phyloP scores from a whole-genome alignment of 2,888 invertebrate genomes.

The Gymnoscelis rufifasciata region DNA sequence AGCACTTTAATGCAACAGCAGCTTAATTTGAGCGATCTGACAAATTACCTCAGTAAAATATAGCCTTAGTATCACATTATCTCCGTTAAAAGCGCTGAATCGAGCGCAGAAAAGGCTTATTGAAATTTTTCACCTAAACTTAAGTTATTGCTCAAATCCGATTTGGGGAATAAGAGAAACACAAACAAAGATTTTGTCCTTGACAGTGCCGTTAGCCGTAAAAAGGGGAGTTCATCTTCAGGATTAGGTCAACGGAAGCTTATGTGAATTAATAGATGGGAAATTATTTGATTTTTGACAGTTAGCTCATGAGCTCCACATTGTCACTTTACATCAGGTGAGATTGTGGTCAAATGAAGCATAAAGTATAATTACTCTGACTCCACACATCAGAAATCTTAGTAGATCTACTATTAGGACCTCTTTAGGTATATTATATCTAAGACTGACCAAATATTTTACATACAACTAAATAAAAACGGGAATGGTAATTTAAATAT shows the following conservation, averaged over 20 bases:
- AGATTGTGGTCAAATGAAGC: too few relatives aligned
- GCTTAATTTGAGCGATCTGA: constrained; percentile 22
- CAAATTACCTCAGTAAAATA: constrained; percentile 34
- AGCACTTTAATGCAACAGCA: background rate
- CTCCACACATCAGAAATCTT: too few relatives aligned
- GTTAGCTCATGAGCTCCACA: too few relatives aligned
- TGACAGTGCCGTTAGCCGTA: constrained; percentile 22
- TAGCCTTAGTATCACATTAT: constrained; percentile 39
- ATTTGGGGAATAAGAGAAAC: constrained; percentile 22
- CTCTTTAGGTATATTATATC: too few relatives aligned
- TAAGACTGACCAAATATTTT: too few relatives aligned
- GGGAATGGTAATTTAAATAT: too few relatives aligned
- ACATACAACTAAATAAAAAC: too few relatives aligned
- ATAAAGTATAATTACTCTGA: too few relatives aligned
- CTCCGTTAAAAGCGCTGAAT: constrained; percentile 38
- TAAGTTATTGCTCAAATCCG: constrained; percentile 28
- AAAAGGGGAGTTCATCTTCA: constrained; percentile 18
- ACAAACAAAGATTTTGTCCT: constrained; percentile 21
- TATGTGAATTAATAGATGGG: background rate
- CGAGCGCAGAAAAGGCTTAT: constrained; percentile 35
- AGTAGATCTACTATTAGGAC: too few relatives aligned
- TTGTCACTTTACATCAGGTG: too few relatives aligned
- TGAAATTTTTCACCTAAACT: constrained; percentile 32
- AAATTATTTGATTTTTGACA: too few relatives aligned
- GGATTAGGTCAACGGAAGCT: constrained; percentile 9